phyloP scores from a whole-genome alignment of 2,888 invertebrate genomes.

The Dysmachus trigonus region DNA sequence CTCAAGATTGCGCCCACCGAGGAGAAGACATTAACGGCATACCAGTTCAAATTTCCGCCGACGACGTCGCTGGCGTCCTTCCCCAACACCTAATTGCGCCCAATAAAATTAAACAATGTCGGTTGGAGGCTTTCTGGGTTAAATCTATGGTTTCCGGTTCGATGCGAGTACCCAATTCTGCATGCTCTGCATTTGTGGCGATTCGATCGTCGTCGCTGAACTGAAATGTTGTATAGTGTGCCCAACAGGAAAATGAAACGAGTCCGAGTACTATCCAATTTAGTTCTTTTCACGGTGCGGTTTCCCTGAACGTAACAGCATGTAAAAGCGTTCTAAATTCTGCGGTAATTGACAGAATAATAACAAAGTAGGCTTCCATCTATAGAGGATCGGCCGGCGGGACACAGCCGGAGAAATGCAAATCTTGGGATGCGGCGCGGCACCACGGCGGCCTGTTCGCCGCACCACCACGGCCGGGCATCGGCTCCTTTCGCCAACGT shows the following conservation, averaged over 20 bases:
- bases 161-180: neutral
- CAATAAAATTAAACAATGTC: neutral
- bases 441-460: neutral
- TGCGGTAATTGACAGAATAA: conserved; percentile 50
- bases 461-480: neutral
- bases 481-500: conserved; percentile 8
- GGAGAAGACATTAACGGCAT: neutral
- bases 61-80: neutral
- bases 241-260: conserved; percentile 35
- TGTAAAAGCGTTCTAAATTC: conserved; percentile 49
- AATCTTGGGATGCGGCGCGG: conserved; percentile 22
- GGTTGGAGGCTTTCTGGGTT: neutral
- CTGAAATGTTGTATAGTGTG: conserved; percentile 8
- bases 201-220: neutral
- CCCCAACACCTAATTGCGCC: neutral
- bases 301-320: conserved; percentile 24
- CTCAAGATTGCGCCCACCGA: neutral
- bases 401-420: conserved; percentile 38
- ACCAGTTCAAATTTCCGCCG: neutral
- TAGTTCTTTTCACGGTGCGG: conserved; percentile 19
- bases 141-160: neutral
- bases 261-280: conserved; percentile 19
- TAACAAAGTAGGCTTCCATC: conserved; percentile 48
- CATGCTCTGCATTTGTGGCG: neutral
- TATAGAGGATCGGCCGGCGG: conserved; percentile 38